A percentile compares a stretch with the other conserved stretches of the same genome.
phyloP scores from a whole-genome alignment of 64 coral and sea anemone genomes.

The Stichodactyla mertensii region DNA sequence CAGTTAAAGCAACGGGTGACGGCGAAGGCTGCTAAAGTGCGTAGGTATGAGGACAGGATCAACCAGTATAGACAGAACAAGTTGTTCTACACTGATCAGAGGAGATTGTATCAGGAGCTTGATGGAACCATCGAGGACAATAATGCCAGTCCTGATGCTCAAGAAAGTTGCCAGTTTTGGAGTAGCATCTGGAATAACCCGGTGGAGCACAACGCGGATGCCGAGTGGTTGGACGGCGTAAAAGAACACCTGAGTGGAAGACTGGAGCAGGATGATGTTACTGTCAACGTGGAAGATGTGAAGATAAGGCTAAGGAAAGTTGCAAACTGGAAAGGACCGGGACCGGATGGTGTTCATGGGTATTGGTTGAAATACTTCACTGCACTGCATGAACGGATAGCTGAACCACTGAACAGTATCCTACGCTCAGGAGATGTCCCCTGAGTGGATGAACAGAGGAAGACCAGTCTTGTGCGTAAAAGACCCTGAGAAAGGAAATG shows the following conservation, averaged over 20 bases:
- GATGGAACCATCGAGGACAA: not conserved
- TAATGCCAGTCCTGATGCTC: slow-evolving; percentile 11
- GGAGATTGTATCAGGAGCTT: slow-evolving; percentile 35
- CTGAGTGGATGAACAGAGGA: slow-evolving; percentile 2
- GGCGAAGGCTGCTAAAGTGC: slow-evolving; percentile 24
- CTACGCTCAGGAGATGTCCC: not conserved
- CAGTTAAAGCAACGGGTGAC: slow-evolving; percentile 30
- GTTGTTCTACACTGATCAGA: slow-evolving; percentile 49
- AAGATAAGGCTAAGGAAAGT: no score
- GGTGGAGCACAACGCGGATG: slow-evolving; percentile 23
- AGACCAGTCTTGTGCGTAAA: not conserved
- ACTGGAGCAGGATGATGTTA: not conserved
- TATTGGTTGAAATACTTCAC: slow-evolving; percentile 25
- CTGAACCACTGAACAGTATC: slow-evolving; percentile 17
- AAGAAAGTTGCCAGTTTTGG: slow-evolving; percentile 37
- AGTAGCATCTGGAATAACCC: slow-evolving; percentile 27
- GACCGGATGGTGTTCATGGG: slow-evolving; percentile 46
- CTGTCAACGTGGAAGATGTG: not conserved
- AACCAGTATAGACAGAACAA: no score
- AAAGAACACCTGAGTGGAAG: slow-evolving; percentile 10
- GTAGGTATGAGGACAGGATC: no score
- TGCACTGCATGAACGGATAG: slow-evolving; percentile 8
- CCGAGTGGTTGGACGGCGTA: slow-evolving; percentile 30
- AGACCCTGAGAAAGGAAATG: slow-evolving; percentile 27
- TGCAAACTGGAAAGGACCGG: not conserved